Conservation (phyloP, 2,113 vertebrate genomes). For the Elachura formosa region DNA sequence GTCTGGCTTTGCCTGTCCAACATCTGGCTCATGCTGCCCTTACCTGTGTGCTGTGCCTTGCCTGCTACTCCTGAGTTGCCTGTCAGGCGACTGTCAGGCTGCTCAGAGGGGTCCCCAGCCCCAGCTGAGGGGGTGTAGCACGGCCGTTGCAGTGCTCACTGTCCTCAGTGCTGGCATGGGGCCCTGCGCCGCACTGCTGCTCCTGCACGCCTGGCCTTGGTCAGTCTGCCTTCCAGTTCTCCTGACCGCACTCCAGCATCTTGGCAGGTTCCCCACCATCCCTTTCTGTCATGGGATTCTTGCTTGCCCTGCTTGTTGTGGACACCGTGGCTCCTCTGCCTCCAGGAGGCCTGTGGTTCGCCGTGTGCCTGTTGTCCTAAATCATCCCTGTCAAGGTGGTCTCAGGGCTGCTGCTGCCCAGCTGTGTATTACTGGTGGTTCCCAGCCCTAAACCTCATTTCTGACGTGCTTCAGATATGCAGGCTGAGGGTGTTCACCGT, state of each 20-base stretch:
- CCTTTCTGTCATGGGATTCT: neutral
- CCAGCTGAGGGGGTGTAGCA: neutral
- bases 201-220: neutral
- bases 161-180: rapidly evolving
- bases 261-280: neutral
- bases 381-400: rapidly evolving
- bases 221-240: neutral
- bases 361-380: neutral
- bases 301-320: neutral
- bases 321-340: neutral
- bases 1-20: neutral
- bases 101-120: neutral
- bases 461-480: neutral
- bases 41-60: neutral
- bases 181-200: rapidly evolving
- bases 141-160: neutral
- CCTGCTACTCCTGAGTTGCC: neutral
- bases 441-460: neutral
- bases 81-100: rapidly evolving
- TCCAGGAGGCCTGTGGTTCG: neutral
- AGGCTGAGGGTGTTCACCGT: neutral
- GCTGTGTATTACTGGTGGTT: neutral
- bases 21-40: rapidly evolving
- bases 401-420: neutral
- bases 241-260: neutral